Evolutionary conservation across 2,888 invertebrate species (phyloP).

Genomic region (Argyra leucocephala): DNA sequence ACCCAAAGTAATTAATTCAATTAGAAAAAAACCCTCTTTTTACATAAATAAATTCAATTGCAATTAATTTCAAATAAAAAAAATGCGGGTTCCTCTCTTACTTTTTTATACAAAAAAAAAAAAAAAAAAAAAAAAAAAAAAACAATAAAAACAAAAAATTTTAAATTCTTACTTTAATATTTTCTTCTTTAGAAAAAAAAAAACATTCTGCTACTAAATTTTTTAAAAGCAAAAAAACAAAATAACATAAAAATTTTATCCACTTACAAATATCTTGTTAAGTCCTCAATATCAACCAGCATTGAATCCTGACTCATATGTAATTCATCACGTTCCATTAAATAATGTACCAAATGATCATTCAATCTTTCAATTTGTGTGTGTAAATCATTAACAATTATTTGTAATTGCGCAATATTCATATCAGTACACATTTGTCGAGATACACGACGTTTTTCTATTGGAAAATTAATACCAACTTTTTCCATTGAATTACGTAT

Average conservation of each 20-base stretch:
- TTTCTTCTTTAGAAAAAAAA: too few relatives aligned
- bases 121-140: too few relatives aligned
- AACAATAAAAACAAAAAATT: too few relatives aligned
- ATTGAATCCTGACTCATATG: slow-evolving; percentile 98
- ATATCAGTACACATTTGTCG: slow-evolving; percentile 81
- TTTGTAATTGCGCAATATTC: slow-evolving; percentile 84
- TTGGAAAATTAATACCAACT: slow-evolving; percentile 73
- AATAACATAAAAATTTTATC: not conserved
- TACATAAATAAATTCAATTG: too few relatives aligned
- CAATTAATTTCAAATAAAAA: too few relatives aligned
- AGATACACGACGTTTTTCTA: slow-evolving; percentile 72
- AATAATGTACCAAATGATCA: slow-evolving; percentile 75
- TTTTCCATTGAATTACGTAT: slow-evolving; percentile 68
- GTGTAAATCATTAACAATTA: slow-evolving; percentile 89
- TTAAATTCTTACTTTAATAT: too few relatives aligned
- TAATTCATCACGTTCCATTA: slow-evolving; percentile 87
- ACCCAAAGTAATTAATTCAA: too few relatives aligned
- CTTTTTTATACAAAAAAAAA: too few relatives aligned
- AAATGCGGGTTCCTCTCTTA: too few relatives aligned
- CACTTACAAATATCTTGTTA: slow-evolving; percentile 78
- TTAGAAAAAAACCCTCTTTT: too few relatives aligned
- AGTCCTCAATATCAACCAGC: slow-evolving; percentile 93
- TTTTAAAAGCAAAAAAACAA: too few relatives aligned
- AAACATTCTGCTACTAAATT: too few relatives aligned
- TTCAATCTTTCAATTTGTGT: slow-evolving; percentile 88